Conservation (phyloP, 2,797 vertebrate genomes). For the Phrynocephalus guinanensis region DNA sequence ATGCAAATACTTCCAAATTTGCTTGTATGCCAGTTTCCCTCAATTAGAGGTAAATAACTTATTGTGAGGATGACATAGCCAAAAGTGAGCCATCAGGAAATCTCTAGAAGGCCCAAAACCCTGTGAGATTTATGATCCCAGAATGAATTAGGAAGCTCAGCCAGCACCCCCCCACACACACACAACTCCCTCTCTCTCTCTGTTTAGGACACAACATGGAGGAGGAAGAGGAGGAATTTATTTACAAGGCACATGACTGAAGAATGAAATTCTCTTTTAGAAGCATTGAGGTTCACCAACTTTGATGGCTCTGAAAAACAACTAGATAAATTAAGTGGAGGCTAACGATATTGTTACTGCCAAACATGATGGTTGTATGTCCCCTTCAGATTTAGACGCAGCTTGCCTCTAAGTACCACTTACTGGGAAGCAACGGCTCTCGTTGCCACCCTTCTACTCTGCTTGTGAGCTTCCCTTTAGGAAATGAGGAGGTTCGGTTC, state of each 20-base stretch:
- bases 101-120: too few species aligned
- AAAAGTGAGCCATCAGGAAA: too few species aligned
- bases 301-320: not conserved
- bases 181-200: too few species aligned
- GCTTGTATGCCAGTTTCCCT: too few species aligned
- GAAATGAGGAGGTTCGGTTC: not conserved
- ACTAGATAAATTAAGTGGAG: not conserved
- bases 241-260: not conserved
- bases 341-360: not conserved
- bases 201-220: not conserved
- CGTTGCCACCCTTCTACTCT: not conserved
- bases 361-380: not conserved
- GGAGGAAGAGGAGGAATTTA: not conserved
- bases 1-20: too few species aligned
- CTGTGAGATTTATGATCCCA: too few species aligned
- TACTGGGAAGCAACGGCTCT: too few species aligned
- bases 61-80: too few species aligned
- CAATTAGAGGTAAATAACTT: too few species aligned
- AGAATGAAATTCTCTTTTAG: not conserved
- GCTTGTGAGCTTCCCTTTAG: not conserved
- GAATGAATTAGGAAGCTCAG: too few species aligned
- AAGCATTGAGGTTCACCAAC: not conserved
- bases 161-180: too few species aligned
- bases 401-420: not conserved
- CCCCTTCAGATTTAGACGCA: not conserved